Percentiles rank a stretch among this genome's conserved stretches.
These are phyloP conservation scores for Leuctra nigra DNA, from an alignment of 2,888 invertebrate species.

Conservation along the genomic window DNA sequence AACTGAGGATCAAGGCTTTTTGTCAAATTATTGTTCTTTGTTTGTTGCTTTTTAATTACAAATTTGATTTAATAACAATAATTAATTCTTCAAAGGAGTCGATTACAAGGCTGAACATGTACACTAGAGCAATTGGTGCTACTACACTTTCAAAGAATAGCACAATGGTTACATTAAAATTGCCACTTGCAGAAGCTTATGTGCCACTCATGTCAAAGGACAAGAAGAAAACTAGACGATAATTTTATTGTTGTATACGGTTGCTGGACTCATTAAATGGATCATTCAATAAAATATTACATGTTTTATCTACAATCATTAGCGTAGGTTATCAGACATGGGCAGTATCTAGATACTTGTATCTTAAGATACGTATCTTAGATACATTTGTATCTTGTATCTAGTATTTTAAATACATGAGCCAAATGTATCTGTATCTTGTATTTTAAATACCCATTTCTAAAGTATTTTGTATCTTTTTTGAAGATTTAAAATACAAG, in stretches of 20 bases:
- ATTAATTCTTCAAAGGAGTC: neutral
- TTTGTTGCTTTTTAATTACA: constrained; percentile 8
- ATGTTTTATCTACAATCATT: too few relatives aligned
- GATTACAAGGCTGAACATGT: neutral
- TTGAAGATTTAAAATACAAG: too few relatives aligned
- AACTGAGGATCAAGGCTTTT: constrained; percentile 8
- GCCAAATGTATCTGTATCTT: too few relatives aligned
- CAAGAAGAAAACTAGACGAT: neutral
- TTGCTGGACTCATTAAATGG: too few relatives aligned
- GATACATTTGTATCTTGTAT: too few relatives aligned
- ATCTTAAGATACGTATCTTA: too few relatives aligned
- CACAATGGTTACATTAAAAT: neutral
- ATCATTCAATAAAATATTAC: too few relatives aligned
- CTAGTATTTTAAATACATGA: too few relatives aligned
- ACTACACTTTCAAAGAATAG: neutral
- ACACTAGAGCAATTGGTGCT: neutral
- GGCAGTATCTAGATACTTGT: too few relatives aligned
- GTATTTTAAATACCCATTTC: too few relatives aligned
- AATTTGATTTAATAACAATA: neutral
- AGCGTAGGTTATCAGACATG: too few relatives aligned
- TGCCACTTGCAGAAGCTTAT: neutral
- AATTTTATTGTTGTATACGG: neutral
- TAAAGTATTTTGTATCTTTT: too few relatives aligned
- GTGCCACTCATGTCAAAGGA: neutral
- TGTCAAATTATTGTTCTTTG: constrained; percentile 15